phyloP scores from a whole-genome alignment of 2,888 invertebrate species.

The Agonopterix alstromeriana region DNA sequence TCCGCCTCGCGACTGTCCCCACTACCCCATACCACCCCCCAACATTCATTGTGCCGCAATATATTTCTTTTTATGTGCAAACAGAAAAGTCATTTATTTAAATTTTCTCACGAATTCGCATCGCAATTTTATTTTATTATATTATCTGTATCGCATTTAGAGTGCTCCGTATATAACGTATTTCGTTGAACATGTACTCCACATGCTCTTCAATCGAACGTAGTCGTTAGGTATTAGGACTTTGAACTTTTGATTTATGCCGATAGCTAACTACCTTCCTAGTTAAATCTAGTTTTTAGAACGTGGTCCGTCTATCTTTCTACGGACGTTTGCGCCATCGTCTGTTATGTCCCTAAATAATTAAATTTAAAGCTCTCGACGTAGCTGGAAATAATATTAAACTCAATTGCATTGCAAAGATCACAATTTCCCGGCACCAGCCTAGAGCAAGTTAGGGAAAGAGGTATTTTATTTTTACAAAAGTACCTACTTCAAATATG shows the following conservation, averaged over 20 bases:
- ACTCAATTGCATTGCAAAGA: slow-evolving; percentile 69
- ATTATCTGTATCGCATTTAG: slow-evolving; percentile 73
- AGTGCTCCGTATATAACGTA: slow-evolving; percentile 40
- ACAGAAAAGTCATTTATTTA: slow-evolving; percentile 78
- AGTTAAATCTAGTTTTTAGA: too few species aligned
- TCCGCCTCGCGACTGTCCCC: slow-evolving; percentile 60
- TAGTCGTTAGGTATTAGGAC: background rate
- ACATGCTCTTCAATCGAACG: too few species aligned
- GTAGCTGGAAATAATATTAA: slow-evolving; percentile 57
- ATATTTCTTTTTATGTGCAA: slow-evolving; percentile 78
- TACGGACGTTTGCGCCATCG: slow-evolving; percentile 28
- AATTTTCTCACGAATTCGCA: slow-evolving; percentile 77
- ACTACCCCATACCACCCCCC: slow-evolving; percentile 58
- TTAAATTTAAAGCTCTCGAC: slow-evolving; percentile 69
- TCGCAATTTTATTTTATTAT: slow-evolving; percentile 76
- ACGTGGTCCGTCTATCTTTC: background rate
- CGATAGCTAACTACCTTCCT: too few species aligned
- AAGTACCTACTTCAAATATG: too few species aligned
- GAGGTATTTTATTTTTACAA: background rate
- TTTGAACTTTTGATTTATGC: background rate
- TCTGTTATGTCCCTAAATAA: slow-evolving; percentile 63
- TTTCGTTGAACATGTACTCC: background rate
- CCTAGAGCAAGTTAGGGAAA: background rate
- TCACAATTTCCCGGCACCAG: slow-evolving; percentile 46
- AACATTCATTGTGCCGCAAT: slow-evolving; percentile 77